These are phyloP conservation scores for Archips crataeganus DNA, from an alignment of 2,888 invertebrate species.

Conservation along the genomic window DNA sequence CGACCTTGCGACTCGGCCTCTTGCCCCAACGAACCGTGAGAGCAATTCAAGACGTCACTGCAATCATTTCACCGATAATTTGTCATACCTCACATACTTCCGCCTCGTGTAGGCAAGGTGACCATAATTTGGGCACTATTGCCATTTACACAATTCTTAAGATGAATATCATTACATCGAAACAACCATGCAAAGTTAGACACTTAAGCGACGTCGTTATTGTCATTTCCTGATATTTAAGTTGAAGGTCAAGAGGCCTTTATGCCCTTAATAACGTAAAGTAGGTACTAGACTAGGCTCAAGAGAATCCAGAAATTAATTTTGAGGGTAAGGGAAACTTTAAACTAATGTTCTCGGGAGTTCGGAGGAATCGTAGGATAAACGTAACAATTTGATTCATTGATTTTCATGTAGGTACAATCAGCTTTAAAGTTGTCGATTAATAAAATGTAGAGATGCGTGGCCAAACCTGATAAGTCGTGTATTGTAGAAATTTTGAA, in stretches of 20 bases:
- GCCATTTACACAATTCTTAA: slow-evolving; percentile 8
- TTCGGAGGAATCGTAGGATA: not conserved
- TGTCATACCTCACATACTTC: slow-evolving; percentile 52
- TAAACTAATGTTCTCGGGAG: not conserved
- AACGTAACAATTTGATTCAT: not conserved
- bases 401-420: slow-evolving; percentile 5
- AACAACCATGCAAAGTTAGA: slow-evolving; percentile 11
- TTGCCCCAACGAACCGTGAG: slow-evolving; percentile 64
- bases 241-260: slow-evolving; percentile 20
- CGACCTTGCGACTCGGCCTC: slow-evolving; percentile 66
- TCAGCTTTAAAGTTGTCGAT: too few species aligned
- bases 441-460: too few species aligned
- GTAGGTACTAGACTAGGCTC: not conserved
- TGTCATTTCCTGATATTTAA: slow-evolving; percentile 23
- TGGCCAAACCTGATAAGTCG: too few species aligned
- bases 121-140: slow-evolving; percentile 29
- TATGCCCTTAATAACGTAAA: not conserved
- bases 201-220: slow-evolving; percentile 24
- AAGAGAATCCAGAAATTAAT: not conserved
- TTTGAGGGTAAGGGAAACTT: not conserved
- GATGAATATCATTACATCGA: slow-evolving; percentile 32
- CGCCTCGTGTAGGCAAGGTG: slow-evolving; percentile 33
- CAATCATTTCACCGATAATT: slow-evolving; percentile 70
- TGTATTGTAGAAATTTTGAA: too few species aligned
- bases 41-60: slow-evolving; percentile 61